Base-by-base conservation (phyloP, 2,888 invertebrate genomes). In the Tiliacea aurago region DNA sequence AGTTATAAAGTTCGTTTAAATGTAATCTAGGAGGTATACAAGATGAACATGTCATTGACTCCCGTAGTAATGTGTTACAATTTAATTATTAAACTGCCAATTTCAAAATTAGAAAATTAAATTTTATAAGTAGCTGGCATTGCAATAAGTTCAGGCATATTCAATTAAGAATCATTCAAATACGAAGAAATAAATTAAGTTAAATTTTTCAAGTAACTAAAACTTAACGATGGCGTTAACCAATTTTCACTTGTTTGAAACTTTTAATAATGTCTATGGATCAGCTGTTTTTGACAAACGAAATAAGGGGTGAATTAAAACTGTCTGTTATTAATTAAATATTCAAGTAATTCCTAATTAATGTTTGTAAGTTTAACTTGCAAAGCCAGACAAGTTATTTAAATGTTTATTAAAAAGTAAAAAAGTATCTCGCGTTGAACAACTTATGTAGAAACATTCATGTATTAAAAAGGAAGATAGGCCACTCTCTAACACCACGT, bases 211-310 rank as follows among this genome's bases (percentile, higher is more conserved):
- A 66, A 53, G 33, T 56, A 23, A 59, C 37, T 77, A 13, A 45
- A 63, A 61, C 41, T 47, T n/a, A 56, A 58, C 33, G 28, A 7
- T 49, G 20, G 28, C 45, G 37, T 59, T 65, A 65, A 61, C 51
- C 20, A 73, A 59, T 78, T 41, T 78, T 51, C 55, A 51, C 28
- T 68, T 69, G 64, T 72, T 78, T 65, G 11, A n/a, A 78, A 82
- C 70, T 80, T 64, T 15, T 2, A 56, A 68, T 37, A 45, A 37
- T 73, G n/a, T 65, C 51, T 45, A 61, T 66, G 37, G 53, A 68
- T 72, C 65, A 79, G 61, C 61, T 79, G 84, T 62, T 65, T 67
- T 58, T 83, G 65, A 80, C 65, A 80, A 78, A 13, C 37, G 10
- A 58, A 68, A 53, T 68, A 47, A 58, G 37, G 41, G 13, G n/a